Evolutionary conservation across 2,888 invertebrate genomes (phyloP), one percentile per base, ranked within the genome.

Genomic region (Leptura quadrifasciata): DNA sequence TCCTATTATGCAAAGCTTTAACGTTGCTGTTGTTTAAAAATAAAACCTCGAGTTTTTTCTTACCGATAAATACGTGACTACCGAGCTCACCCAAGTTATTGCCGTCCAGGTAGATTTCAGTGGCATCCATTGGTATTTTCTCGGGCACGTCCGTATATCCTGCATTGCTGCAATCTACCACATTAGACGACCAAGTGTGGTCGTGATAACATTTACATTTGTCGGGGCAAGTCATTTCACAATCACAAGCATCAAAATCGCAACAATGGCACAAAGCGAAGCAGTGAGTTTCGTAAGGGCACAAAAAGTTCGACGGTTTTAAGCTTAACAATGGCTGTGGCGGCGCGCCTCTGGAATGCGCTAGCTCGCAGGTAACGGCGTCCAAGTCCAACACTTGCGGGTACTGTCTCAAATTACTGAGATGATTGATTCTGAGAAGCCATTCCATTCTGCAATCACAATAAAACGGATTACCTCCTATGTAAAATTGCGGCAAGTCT

Each of bases 391-490:
- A 92, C 86, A 96, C 93, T 86, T 94, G 92, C 61, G 96, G 95
- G 88, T 95, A 94, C 87, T 94, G 94, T 73, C 94, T 90, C 79
- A 92, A 91, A 84, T 93, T 92, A 85, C 93, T 93, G 87, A 94
- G 90, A 90, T 94, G 94, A 91, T 95, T 95, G 88, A 95, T 93
- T 87, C 94, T 91, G 85, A 94, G 93, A 84, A 96, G 88, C 96
- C 96, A 97, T 89, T 96, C 96, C 95, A 96, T 95, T 84, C 93
- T 94, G 89, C 96, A 96, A 89, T 96, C 95, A 88, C 96, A 97
- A 83, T 93, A 92, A 88, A 96, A 94, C 76, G 96, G 96, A 91
- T 96, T 96, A 85, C 93, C 93, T 65, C 95, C 94, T 81, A 96
- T 93, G 88, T 94, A 95, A 89, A 96, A 95, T 87, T 94, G 93